phyloP scores from a whole-genome alignment of 2,113 vertebrate species.

The Myiozetetes cayanensis region DNA sequence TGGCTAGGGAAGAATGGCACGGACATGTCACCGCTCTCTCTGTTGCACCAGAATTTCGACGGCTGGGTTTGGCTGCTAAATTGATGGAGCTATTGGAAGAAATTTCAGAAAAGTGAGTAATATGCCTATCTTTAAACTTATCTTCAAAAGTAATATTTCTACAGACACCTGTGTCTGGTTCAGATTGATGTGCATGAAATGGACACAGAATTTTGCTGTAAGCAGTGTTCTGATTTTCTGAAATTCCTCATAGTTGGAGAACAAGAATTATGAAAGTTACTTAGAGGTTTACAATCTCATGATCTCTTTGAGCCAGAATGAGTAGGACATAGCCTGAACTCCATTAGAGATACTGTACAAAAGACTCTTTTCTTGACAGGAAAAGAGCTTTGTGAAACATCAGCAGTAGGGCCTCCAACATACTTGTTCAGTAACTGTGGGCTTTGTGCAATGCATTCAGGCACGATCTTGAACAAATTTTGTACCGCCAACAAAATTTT shows the following conservation, averaged over 20 bases:
- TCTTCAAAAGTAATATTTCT: background rate
- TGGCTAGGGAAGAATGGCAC: conserved; percentile 94
- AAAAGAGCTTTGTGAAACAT: background rate
- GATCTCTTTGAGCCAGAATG: background rate
- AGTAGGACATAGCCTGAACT: background rate
- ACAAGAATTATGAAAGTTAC: background rate
- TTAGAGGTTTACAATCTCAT: background rate
- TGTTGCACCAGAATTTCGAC: conserved; percentile 91
- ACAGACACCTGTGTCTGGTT: background rate
- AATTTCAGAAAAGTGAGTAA: conserved; percentile 90
- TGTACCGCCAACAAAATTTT: background rate
- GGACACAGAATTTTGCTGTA: background rate
- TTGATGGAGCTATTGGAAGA: conserved; percentile 96
- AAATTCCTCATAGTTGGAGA: background rate
- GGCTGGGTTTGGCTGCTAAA: conserved; percentile 92
- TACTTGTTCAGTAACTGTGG: background rate
- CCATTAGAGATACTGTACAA: background rate
- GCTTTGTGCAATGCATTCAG: background rate
- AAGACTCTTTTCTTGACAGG: background rate
- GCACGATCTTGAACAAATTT: background rate
- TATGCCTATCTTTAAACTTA: background rate
- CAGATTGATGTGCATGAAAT: background rate
- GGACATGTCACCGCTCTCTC: conserved; percentile 94
- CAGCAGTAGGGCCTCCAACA: background rate
- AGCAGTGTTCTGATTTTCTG: background rate